A percentile compares a stretch with the other conserved stretches of the same genome.
phyloP scores from a whole-genome alignment of 2,113 vertebrate species.

The Mixornis gularis region DNA sequence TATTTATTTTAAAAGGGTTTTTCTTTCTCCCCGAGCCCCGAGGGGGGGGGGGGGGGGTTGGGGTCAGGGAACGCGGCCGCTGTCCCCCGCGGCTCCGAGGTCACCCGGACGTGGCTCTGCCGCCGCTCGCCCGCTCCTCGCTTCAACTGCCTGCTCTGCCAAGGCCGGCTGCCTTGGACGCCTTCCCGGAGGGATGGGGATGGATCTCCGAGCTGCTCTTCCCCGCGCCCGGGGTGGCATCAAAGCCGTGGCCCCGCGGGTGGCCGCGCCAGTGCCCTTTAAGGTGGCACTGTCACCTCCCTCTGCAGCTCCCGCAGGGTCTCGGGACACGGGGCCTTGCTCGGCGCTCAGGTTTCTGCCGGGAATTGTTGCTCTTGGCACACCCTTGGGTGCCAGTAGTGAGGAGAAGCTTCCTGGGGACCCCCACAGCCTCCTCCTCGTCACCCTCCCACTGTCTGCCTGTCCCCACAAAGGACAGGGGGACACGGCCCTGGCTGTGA shows the following conservation, averaged over 20 bases:
- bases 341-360: rapidly evolving
- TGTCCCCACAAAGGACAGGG: background rate
- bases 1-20: background rate
- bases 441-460: too few species aligned
- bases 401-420: rapidly evolving
- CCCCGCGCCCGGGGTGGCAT: rapidly evolving
- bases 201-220: background rate
- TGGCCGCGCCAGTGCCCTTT: background rate
- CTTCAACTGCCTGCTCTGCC: background rate
- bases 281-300: rapidly evolving
- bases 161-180: background rate
- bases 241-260: background rate
- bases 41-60: background rate
- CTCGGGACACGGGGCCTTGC: rapidly evolving
- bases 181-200: background rate
- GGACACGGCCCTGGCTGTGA: rapidly evolving
- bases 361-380: rapidly evolving
- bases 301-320: rapidly evolving
- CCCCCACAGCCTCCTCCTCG: background rate
- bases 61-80: background rate
- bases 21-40: background rate
- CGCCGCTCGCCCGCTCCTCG: background rate
- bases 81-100: background rate
- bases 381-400: background rate
- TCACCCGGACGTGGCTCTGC: background rate